Evolutionary conservation across 2,113 vertebrate species (phyloP), one percentile per base, ranked within the genome.

Genomic region (Eublepharis macularius): DNA sequence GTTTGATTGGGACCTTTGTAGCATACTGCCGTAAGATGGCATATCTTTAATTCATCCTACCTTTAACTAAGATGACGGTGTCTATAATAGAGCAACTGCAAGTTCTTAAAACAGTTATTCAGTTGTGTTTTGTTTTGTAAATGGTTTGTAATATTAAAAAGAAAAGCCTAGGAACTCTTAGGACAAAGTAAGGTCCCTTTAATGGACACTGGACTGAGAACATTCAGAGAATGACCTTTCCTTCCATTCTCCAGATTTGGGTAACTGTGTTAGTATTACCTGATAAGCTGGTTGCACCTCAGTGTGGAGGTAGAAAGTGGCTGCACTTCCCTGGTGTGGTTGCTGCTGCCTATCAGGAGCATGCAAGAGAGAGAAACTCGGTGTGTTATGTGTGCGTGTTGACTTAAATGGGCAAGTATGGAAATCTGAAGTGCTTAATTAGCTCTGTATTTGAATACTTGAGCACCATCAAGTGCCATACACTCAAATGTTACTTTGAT

Each of bases 61-160:
- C 65, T 21, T 69, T 84, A 36, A 72, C 69, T 76, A 88, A 88
- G 81, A 32, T 32, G 60, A 6, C 80, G 83, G 43, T 32, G 65
- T 88, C 32, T 78, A 26, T 65, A 82, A 68, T 65, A 60, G 87
- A 78, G 78, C 87, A 92, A 85, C 83, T 91, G 89, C 78, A 78
- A 2, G 76, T 80, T 88, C 87, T 65, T 91, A 86, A 1, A 39
- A 87, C 73, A 89, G 77, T 60, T 26, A 89, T 88, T 76, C 45
- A 36, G 76, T 89, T 93, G 63, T 94, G 60, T 82, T 91, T 92
- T 63, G 6, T 63, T 89, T 54, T 89, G 17, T 85, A 77, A 88
- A 91, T 83, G 82, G 91, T 91, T 93, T 91, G 92, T 24, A 89
- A 79, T 91, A 87, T 89, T 90, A 88, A 92, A 93, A 84, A 86